Conservation (phyloP, 2,113 vertebrate species). For the Solea senegalensis region DNA sequence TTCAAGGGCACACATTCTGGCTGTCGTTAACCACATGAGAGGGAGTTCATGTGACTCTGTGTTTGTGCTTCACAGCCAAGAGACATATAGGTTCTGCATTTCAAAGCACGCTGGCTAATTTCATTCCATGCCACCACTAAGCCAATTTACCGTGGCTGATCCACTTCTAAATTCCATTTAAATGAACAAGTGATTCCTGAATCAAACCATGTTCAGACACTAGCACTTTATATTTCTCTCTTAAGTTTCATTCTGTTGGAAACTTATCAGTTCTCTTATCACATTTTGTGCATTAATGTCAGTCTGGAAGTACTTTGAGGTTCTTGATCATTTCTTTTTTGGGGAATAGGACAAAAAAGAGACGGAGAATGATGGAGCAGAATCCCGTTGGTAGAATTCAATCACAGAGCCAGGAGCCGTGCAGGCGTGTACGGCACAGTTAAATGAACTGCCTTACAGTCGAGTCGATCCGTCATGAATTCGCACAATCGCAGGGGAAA, state of each 20-base stretch:
- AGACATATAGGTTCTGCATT: slow-evolving; percentile 10
- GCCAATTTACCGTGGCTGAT: slow-evolving; percentile 26
- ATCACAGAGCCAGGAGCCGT: background rate
- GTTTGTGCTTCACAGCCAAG: slow-evolving; percentile 15
- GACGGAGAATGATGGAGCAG: background rate
- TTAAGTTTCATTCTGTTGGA: background rate
- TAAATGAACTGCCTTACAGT: background rate
- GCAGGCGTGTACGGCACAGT: background rate
- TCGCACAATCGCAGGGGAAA: background rate
- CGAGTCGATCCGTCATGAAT: background rate
- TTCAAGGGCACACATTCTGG: background rate
- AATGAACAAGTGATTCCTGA: slow-evolving; percentile 9
- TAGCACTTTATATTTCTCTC: background rate
- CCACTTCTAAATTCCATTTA: slow-evolving; percentile 20
- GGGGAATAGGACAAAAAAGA: background rate
- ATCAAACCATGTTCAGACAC: background rate
- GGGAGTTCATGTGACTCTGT: background rate
- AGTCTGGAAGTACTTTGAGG: background rate
- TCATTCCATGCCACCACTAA: slow-evolving; percentile 13
- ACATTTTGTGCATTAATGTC: background rate
- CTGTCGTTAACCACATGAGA: too few relatives aligned
- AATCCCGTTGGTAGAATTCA: background rate
- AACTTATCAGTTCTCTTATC: background rate
- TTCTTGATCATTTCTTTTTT: background rate
- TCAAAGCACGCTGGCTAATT: slow-evolving; percentile 23